Evolutionary conservation across 2,797 vertebrate genomes (phyloP), one percentile per base, ranked within the genome.

Genomic region (Etheostoma nigrum): DNA sequence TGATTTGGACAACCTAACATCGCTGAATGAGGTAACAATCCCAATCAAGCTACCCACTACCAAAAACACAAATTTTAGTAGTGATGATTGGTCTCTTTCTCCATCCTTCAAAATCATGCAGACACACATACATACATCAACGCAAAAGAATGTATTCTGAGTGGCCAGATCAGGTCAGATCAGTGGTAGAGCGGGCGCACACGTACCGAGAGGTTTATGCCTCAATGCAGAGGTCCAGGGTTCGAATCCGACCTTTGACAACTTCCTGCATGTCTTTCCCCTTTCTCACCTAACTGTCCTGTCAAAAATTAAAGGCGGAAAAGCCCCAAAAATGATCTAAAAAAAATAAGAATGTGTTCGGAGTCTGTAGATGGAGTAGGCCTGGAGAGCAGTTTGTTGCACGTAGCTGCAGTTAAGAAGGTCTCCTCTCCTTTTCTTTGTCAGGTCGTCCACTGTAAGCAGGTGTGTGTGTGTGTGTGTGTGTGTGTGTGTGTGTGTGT

Each of bases 311-410:
- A 30, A 5, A 30, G 30, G 30, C 5, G 30, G 30, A 30, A 30
- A 30, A 30, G 30, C 30, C 30, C 30, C 1, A 30, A 30, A 6
- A 30, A 5, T 6, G 1, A 30, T 30, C 30, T 4, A 27, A 27
- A 27, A 27, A 27, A 30, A 30, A 30, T 30, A 30, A 5, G 30
- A 30, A 5, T 30, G 30, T 30, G 30, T 30, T 30, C 30, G 51
- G 78, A 89, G 87, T 89, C 79, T 74, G 72, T 83, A 81, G 79
- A 78, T 78, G 70, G 83, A 74, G 72, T 59, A 48, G 73, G 75
- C 68, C 73, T 82, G 84, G 74, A 89, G 71, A 75, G 78, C 72
- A 67, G 67, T 23, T 60, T 33, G 68, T 74, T 40, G 62, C 19
- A 61, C 65, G 79, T 58, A 66, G 80, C 67, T 82, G 73, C 77